Base-by-base conservation (phyloP, 1,140 invertebrate species). In the Microvelia longipes region DNA sequence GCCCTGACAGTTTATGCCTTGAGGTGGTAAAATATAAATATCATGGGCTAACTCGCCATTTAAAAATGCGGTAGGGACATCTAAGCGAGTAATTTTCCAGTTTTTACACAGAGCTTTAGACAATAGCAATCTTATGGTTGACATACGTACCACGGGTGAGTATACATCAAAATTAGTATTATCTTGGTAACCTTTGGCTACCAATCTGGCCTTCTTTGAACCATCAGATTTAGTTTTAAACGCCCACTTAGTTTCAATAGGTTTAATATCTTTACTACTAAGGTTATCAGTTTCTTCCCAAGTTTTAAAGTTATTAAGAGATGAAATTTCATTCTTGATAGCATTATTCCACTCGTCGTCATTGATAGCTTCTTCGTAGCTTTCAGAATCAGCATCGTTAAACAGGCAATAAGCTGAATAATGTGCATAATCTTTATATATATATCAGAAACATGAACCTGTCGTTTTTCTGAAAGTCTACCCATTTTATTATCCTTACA, bases 1-100 rank as follows among this genome's bases (percentile, higher is more conserved):
- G 11, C 80, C 80, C 66, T 81, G 81, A 71, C 80, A 76, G 13
- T 25, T 29, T 2, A 67, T 24, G 11, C 66, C 66, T 13, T 67
- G 2, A 19, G 66, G 66, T 2, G 11, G 24, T 28, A 26, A 26
- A 28, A 67, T 67, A 28, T 67, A 67, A 13, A 67, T 28, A 29
- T 80, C 29, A 77, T 74, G 19, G 79, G 78, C 62, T 79, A 78
- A 76, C 75, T 79, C 70, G 79, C 78, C 73, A 78, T 79, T 80
- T 79, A 77, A 74, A 79, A 81, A 79, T 81, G 80, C 68, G 80
- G 75, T 75, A 81, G 77, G 75, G 79, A 80, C 80, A 73, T 74
- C 50, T 77, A 78, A 77, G 77, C 69, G 73, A 69, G 73, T 71
- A 71, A 74, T 73, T 71, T 71, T 70, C 70, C 72, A 62, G 68